phyloP scores from a whole-genome alignment of 2,888 invertebrate species.

The Amiota mariae region DNA sequence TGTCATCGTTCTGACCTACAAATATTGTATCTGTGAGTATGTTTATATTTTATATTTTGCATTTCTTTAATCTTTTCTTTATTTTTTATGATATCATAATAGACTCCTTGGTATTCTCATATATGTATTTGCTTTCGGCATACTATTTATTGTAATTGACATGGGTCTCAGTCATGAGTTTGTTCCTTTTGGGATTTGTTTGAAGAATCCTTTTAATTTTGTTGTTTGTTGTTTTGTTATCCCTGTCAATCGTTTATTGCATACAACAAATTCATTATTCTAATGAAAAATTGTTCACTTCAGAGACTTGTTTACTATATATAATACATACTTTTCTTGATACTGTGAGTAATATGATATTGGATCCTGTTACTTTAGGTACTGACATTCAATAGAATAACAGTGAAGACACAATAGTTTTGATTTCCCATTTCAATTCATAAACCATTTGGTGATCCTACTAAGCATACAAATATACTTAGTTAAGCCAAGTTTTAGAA shows the following conservation, averaged over 20 bases:
- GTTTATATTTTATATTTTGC: neutral
- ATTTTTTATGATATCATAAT: slow-evolving; percentile 65
- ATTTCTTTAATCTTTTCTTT: slow-evolving; percentile 41
- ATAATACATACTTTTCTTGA: too few species aligned
- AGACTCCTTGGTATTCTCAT: slow-evolving; percentile 32
- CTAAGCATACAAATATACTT: too few species aligned
- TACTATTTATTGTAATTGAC: slow-evolving; percentile 66
- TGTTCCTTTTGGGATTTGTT: slow-evolving; percentile 26
- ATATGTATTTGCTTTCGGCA: slow-evolving; percentile 61
- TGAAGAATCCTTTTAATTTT: neutral
- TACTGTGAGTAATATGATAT: too few species aligned
- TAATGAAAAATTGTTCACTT: slow-evolving; percentile 9
- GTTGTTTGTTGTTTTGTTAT: slow-evolving; percentile 37
- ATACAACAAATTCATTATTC: slow-evolving; percentile 12
- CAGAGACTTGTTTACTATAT: too few species aligned
- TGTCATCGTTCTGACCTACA: neutral
- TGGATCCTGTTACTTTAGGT: neutral
- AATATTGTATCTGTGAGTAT: too few species aligned
- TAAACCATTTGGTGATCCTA: neutral
- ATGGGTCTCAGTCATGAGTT: slow-evolving; percentile 59
- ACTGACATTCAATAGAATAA: neutral
- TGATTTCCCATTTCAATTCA: neutral
- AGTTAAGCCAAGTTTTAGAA: too few species aligned
- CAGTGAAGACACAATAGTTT: neutral
- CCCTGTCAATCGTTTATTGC: neutral